Conservation (phyloP, 2,888 invertebrate genomes). For the Alcis repandata region DNA sequence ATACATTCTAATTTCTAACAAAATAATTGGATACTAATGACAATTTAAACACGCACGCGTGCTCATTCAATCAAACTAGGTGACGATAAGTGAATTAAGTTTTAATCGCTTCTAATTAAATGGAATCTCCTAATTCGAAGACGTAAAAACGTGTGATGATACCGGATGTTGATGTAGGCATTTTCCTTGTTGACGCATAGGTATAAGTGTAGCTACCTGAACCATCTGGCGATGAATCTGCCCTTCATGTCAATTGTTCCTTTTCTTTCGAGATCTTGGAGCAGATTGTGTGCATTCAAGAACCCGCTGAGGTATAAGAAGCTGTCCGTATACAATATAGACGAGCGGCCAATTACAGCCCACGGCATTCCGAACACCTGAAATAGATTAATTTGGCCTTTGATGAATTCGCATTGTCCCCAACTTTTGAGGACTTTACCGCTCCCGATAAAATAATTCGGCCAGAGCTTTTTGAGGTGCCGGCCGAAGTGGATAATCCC, state of each 20-base stretch:
- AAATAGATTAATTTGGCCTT: slow-evolving; percentile 45
- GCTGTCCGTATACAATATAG: slow-evolving; percentile 88
- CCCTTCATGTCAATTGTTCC: slow-evolving; percentile 81
- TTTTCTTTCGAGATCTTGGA: slow-evolving; percentile 82
- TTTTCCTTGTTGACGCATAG: slow-evolving; percentile 9
- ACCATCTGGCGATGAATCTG: slow-evolving; percentile 83
- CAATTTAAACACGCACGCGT: slow-evolving; percentile 37
- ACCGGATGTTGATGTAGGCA: slow-evolving; percentile 3
- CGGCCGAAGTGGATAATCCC: slow-evolving; percentile 43
- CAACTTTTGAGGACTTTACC: slow-evolving; percentile 39
- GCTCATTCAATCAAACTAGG: slow-evolving; percentile 30
- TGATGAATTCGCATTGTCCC: slow-evolving; percentile 38
- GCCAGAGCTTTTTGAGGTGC: slow-evolving; percentile 37
- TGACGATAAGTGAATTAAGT: slow-evolving; percentile 22
- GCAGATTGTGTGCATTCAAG: slow-evolving; percentile 83
- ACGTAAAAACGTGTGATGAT: not conserved
- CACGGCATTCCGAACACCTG: slow-evolving; percentile 85
- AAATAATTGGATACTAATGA: slow-evolving; percentile 28
- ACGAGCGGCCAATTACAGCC: slow-evolving; percentile 87
- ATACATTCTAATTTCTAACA: slow-evolving; percentile 14
- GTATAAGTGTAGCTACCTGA: slow-evolving; percentile 76
- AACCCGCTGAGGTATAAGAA: slow-evolving; percentile 88
- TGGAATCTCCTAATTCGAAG: slow-evolving; percentile 7
- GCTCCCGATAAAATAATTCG: slow-evolving; percentile 39
- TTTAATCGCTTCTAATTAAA: slow-evolving; percentile 22